phyloP scores from a whole-genome alignment of 2,113 vertebrate species.

The Burhinus bistriatus region DNA sequence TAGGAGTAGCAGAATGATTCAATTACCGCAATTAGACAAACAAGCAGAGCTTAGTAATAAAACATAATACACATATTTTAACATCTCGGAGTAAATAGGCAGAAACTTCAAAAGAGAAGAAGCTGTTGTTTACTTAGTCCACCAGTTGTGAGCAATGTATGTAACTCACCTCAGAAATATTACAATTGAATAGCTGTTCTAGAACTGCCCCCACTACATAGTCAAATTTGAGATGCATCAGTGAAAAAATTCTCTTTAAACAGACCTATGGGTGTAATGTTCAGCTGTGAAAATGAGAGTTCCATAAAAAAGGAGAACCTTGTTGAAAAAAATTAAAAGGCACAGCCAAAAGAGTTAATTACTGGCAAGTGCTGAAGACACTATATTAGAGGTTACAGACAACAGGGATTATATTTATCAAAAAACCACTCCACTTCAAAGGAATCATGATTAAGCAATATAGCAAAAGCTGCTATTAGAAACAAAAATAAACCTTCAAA shows the following conservation, averaged over 20 bases:
- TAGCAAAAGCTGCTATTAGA: neutral
- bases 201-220: neutral
- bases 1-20: neutral
- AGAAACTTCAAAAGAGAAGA: neutral
- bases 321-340: neutral
- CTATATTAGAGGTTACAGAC: neutral
- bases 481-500: neutral
- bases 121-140: neutral
- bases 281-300: neutral
- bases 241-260: neutral
- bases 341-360: neutral
- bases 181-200: neutral
- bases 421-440: neutral
- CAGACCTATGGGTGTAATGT: neutral
- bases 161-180: neutral
- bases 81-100: neutral
- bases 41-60: neutral
- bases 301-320: neutral
- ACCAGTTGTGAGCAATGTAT: neutral
- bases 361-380: neutral
- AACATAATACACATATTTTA: neutral
- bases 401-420: neutral
- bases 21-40: neutral
- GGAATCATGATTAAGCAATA: neutral
- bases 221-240: neutral